Conservation (phyloP, 2,888 invertebrate genomes). For the Heterodera filipjevi region DNA sequence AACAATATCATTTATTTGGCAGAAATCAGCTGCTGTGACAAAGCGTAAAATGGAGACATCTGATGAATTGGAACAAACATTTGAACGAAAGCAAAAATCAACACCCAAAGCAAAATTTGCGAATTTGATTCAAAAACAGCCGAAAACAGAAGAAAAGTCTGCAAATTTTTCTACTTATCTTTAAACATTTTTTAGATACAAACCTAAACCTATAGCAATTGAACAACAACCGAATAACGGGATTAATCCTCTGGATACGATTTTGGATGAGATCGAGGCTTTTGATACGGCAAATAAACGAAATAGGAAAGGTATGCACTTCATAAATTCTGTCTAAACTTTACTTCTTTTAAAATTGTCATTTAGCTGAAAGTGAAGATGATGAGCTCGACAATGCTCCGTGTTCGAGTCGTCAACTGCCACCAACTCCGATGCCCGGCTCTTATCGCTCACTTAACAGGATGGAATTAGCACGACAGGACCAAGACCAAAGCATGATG, state of each 20-base stretch:
- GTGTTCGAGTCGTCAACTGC: constrained; percentile 24
- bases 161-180: background rate
- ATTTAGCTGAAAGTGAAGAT: constrained; percentile 1
- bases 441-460: constrained; percentile 12
- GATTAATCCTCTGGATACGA: constrained; percentile 23
- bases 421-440: constrained; percentile 25
- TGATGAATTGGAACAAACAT: background rate
- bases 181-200: background rate
- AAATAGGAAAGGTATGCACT: constrained; percentile 10
- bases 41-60: background rate
- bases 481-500: constrained; percentile 30
- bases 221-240: background rate
- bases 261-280: constrained; percentile 24
- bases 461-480: constrained; percentile 19
- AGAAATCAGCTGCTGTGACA: background rate
- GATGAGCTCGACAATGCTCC: constrained; percentile 18
- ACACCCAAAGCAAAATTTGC: background rate
- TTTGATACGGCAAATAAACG: constrained; percentile 27
- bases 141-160: background rate
- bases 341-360: background rate
- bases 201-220: background rate
- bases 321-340: background rate
- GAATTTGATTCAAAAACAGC: background rate
- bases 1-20: too few species aligned
- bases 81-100: background rate